Base-by-base conservation (phyloP, 2,797 vertebrate species). In the Sparus aurata region DNA sequence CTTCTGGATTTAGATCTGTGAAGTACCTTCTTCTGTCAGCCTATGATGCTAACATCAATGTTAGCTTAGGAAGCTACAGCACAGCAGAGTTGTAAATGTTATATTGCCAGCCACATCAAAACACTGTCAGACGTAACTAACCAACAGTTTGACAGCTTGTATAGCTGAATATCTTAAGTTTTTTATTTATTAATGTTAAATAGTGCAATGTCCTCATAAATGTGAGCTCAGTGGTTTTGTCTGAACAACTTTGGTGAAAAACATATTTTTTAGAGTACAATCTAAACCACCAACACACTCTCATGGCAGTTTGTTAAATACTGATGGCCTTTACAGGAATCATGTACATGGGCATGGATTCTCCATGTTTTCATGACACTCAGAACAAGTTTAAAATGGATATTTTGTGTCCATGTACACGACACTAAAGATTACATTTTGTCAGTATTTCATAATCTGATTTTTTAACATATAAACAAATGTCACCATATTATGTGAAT, bases 11-110 rank as follows among this genome's bases (percentile, higher is more conserved):
- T 38, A 50, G 41, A 62, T 70, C 41, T 57, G 57, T 66, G 34
- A 69, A 64, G 47, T 13, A 68, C 50, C 30, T 38, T 54, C 70
- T 50, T 52, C 38, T 55, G 30, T 72, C 70, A 60, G 30, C 27
- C 53, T 52, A 55, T 67, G n/a, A 55, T 49, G 34, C 50, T 43
- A 81, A 74, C 25, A 4, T 60, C 20, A 2, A 4, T 61, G 15
- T 53, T 47, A 55, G 54, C 60, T 79, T 45, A 38, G 41, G 41
- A 15, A 38, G 50, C 25, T 50, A 69, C 61, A 66, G 55, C 38
- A 16, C 27, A 27, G 27, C 55, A 41, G 16, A 27, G 64, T 47
- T 73, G 60, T 53, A 38, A 64, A 34, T 54, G 7, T 1, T 17
- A 7, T 16, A 12, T 17, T 72, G 64, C 38, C 54, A 69, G 57